Evolutionary conservation across 2,113 vertebrate species (phyloP), one percentile per base, ranked within the genome.

Genomic region (Chloropsis cyanopogon): DNA sequence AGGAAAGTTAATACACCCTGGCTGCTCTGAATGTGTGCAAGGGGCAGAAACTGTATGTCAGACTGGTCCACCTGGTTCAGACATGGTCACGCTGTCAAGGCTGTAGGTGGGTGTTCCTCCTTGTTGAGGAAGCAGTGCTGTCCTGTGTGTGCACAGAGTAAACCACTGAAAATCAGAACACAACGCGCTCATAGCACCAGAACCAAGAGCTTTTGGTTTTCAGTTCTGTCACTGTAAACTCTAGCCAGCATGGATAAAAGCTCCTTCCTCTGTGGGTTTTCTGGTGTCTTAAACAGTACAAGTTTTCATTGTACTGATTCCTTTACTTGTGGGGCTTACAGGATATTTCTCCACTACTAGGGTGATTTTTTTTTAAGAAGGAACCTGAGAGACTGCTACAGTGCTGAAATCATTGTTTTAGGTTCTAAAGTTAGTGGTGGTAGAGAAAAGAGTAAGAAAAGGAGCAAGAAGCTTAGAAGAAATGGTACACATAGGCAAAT

Each of bases 31-130:
- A 31, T 46, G 20, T 12, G 11, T 71, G 79, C 28, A 42, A 59
- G 57, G 52, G 13, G 35, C 21, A 47, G 57, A 39, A 78, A 44
- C 22, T 31, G 16, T 23, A 0, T 23, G 20, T 33, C 46, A 29
- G 31, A 12, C 20, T 26, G 41, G 17, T 29, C 25, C 14, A 8
- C 14, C 59, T 28, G 10, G 8, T 70, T 70, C 47, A n/a, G 53
- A 18, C 5, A 6, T 0, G 25, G 37, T 25, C 59, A 28, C 1
- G 0, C 15, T 50, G 18, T 18, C 14, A 33, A 50, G 31, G 52
- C 21, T 79, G 25, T 24, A 68, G 18, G 14, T 22, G 3, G 46
- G 10, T 54, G 13, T 24, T 88, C 25, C 15, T 57, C 31, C 28
- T 39, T 18, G 20, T 4, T 46, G 44, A 53, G 37, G 59, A 61